These are phyloP conservation scores for Gisinianus flammeolus DNA, from an alignment of 2,888 invertebrate species.

Conservation along the genomic window DNA sequence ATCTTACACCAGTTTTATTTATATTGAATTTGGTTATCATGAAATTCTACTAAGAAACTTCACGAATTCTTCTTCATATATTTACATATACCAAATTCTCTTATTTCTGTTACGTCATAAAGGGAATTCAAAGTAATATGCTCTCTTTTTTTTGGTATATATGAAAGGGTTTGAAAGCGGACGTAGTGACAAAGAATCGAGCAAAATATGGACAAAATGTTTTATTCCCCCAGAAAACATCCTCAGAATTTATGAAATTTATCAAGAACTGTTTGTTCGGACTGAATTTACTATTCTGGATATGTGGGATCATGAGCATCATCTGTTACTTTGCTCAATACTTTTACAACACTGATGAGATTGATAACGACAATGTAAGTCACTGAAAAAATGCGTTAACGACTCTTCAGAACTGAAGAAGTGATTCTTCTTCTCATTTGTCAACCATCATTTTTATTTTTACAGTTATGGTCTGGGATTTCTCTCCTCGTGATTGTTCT, in stretches of 20 bases:
- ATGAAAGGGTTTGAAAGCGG: constrained; percentile 62
- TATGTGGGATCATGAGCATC: constrained; percentile 63
- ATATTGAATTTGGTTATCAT: no score
- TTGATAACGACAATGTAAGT: constrained; percentile 64
- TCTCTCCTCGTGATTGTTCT: constrained; percentile 28
- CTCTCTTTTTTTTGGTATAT: background rate
- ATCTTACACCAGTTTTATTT: no score
- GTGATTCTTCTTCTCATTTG: background rate
- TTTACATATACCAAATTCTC: background rate
- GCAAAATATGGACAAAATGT: constrained; percentile 63
- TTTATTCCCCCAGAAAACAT: constrained; percentile 64
- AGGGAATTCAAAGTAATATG: background rate
- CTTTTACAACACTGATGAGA: constrained; percentile 62
- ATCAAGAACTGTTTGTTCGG: constrained; percentile 66
- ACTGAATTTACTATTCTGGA: constrained; percentile 64
- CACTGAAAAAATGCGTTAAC: background rate
- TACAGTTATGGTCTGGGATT: constrained; percentile 32
- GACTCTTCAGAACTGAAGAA: background rate
- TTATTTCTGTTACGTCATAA: background rate
- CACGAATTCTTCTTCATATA: no score
- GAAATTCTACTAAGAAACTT: no score
- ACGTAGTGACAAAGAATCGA: constrained; percentile 61
- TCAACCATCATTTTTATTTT: background rate
- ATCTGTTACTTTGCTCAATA: constrained; percentile 63
- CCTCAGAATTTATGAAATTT: constrained; percentile 66